Percentiles rank a stretch among this genome's conserved stretches.
phyloP scores from a whole-genome alignment of 2,797 vertebrate genomes.

The Leontocebus nigricollis region DNA sequence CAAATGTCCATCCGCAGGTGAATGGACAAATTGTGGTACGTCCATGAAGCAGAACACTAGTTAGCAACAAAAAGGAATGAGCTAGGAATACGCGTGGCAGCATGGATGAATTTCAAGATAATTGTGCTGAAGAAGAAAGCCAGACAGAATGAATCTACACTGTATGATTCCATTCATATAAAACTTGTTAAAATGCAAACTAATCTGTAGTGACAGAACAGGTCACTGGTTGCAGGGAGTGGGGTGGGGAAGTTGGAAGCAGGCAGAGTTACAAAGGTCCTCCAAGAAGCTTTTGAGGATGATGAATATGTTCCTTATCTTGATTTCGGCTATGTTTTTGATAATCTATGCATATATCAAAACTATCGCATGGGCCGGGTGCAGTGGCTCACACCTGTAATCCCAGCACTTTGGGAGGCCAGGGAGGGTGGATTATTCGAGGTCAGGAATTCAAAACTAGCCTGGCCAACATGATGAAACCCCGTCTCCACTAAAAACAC shows the following conservation, averaged over 20 bases:
- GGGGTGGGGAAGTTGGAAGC: too few species aligned
- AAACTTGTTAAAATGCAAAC: not conserved
- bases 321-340: not conserved
- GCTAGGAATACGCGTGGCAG: fast-evolving
- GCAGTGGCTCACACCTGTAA: not conserved
- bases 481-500: not conserved
- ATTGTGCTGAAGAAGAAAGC: not conserved
- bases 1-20: fast-evolving
- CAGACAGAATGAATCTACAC: not conserved
- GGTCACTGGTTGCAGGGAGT: not conserved
- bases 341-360: fast-evolving
- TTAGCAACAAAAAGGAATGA: not conserved
- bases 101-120: not conserved
- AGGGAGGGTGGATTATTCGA: not conserved
- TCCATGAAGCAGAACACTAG: fast-evolving
- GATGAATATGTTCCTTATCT: fast-evolving
- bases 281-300: not conserved
- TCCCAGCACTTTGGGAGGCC: not conserved
- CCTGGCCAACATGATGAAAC: not conserved
- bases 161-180: fast-evolving
- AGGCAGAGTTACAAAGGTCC: not conserved
- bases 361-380: fast-evolving
- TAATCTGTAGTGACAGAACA: not conserved
- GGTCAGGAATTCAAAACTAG: not conserved
- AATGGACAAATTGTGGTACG: fast-evolving